phyloP scores from a whole-genome alignment of 2,113 vertebrate species.

The Ranitomeya imitator region DNA sequence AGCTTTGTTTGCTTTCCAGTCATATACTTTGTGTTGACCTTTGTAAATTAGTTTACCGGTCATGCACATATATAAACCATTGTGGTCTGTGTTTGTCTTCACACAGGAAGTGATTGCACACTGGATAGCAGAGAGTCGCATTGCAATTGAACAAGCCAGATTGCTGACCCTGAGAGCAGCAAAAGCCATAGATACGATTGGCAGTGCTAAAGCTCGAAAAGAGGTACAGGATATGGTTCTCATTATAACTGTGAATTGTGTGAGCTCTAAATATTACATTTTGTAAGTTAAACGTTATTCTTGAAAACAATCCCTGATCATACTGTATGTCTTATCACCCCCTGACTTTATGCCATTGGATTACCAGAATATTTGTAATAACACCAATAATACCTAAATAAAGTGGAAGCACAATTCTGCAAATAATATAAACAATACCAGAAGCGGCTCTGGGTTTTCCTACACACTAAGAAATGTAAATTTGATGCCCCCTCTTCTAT shows the following conservation, averaged over 20 bases:
- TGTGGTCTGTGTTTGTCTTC: slow-evolving; percentile 25
- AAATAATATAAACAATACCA: too few species aligned
- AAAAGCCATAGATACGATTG: slow-evolving; percentile 74
- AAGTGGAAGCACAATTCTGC: too few species aligned
- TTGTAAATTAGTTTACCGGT: background rate
- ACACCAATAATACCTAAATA: too few species aligned
- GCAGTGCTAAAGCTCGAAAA: slow-evolving; percentile 80
- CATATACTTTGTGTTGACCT: background rate
- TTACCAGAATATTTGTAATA: too few species aligned
- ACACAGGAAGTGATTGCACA: slow-evolving; percentile 89
- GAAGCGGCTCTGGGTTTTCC: too few species aligned
- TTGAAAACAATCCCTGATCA: background rate
- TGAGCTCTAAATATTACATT: background rate
- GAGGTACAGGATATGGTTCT: slow-evolving; percentile 73
- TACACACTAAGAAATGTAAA: too few species aligned
- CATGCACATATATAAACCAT: background rate
- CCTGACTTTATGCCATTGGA: too few species aligned
- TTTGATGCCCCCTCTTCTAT: too few species aligned
- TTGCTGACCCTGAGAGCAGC: slow-evolving; percentile 85
- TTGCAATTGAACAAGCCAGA: slow-evolving; percentile 87
- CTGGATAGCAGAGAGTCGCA: slow-evolving; percentile 89
- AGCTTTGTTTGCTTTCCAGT: background rate
- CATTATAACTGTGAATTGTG: background rate
- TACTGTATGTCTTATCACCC: background rate
- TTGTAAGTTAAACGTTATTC: background rate